These are phyloP conservation scores for Styela plicata DNA, from an alignment of 23 tunicate species.

Conservation along the genomic window DNA sequence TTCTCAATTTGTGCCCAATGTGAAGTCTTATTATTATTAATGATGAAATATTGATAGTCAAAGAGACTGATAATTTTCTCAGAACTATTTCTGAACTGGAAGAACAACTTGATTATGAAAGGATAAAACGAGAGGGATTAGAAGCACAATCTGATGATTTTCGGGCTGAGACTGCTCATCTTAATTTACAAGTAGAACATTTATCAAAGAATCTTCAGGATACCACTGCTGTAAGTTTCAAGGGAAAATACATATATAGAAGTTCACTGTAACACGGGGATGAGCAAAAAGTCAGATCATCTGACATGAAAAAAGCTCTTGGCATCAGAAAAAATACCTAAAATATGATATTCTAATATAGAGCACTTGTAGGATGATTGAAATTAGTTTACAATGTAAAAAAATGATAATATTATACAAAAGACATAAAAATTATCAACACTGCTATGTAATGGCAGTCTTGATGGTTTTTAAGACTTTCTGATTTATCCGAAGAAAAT, in stretches of 20 bases:
- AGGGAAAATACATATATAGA: background rate
- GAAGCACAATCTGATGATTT: constrained; percentile 81
- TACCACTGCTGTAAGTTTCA: constrained; percentile 50
- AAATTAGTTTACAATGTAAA: too few species aligned
- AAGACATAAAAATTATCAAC: too few species aligned
- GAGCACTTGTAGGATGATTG: background rate
- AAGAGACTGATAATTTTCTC: too few species aligned
- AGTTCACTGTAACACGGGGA: background rate
- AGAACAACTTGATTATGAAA: constrained; percentile 64
- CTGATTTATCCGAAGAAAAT: too few species aligned
- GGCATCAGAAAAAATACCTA: background rate
- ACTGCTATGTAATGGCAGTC: too few species aligned
- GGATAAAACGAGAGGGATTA: constrained; percentile 56
- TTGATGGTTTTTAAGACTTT: too few species aligned
- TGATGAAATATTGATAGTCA: too few species aligned
- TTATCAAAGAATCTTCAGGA: constrained; percentile 45
- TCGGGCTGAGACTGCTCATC: constrained; percentile 78
- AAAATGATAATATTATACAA: too few species aligned
- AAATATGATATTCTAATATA: background rate
- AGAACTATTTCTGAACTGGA: constrained; percentile 57
- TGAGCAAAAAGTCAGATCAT: background rate
- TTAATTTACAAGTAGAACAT: constrained; percentile 68
- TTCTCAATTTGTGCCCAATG: too few species aligned
- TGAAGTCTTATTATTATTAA: too few species aligned
- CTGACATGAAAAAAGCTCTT: too few species aligned